phyloP scores from a whole-genome alignment of 2,113 vertebrate species.

The Thalassarche chlororhynchos region DNA sequence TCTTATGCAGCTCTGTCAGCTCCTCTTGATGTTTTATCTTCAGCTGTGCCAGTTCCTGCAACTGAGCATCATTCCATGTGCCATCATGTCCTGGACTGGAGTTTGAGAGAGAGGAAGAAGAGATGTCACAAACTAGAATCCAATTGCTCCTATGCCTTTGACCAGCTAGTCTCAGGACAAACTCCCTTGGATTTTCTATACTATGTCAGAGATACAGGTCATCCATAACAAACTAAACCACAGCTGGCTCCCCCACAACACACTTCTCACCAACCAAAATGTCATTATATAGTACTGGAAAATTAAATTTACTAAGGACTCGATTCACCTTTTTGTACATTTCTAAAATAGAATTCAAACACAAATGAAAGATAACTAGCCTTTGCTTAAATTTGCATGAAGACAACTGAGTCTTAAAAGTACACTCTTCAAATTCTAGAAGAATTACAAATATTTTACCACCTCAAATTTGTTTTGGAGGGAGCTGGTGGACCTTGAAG shows the following conservation, averaged over 20 bases:
- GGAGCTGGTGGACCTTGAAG: neutral
- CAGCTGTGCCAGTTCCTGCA: slow-evolving; percentile 93
- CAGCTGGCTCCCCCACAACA: neutral
- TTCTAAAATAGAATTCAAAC: neutral
- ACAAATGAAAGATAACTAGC: neutral
- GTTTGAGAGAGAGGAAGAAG: neutral
- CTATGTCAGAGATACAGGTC: neutral
- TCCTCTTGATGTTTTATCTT: slow-evolving; percentile 95
- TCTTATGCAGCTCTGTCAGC: slow-evolving; percentile 96
- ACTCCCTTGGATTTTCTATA: neutral
- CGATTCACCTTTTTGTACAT: neutral
- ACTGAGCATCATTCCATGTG: slow-evolving; percentile 80
- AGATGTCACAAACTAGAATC: neutral
- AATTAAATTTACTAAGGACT: neutral
- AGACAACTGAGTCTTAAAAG: neutral
- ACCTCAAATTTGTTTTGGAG: neutral
- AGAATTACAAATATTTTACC: neutral
- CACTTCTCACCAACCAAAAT: neutral
- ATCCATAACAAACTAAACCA: neutral
- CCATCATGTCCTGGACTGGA: slow-evolving; percentile 81
- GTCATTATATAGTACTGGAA: neutral
- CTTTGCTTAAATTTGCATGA: neutral
- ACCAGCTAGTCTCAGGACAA: neutral
- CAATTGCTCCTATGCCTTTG: neutral
- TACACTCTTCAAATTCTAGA: neutral